These are phyloP conservation scores for Spialia ferax DNA, from an alignment of 2,888 invertebrate genomes.

Conservation along the genomic window DNA sequence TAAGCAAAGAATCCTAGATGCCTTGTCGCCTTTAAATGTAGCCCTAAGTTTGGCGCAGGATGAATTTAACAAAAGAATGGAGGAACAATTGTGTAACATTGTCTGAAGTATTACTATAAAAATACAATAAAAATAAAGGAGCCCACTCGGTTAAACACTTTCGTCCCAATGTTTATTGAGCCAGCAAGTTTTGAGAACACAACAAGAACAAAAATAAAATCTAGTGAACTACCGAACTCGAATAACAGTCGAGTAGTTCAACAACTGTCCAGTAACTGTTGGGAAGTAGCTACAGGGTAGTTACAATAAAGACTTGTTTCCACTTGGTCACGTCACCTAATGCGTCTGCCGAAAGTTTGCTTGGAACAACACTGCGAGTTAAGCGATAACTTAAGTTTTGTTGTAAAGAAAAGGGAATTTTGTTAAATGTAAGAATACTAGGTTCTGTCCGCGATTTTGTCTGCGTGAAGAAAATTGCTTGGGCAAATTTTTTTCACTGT, in stretches of 20 bases:
- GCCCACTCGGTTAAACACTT: background rate
- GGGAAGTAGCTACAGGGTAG: background rate
- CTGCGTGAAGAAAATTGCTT: too few relatives aligned
- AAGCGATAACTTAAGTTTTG: background rate
- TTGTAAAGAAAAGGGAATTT: background rate
- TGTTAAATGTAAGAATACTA: background rate
- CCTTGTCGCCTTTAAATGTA: too few relatives aligned
- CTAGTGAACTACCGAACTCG: background rate
- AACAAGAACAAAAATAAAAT: background rate
- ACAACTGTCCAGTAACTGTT: background rate
- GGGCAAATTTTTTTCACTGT: too few relatives aligned
- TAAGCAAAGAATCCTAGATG: too few relatives aligned
- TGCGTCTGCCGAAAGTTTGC: background rate
- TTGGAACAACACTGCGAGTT: background rate
- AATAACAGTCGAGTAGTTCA: background rate
- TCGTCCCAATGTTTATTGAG: background rate
- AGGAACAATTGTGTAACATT: too few relatives aligned
- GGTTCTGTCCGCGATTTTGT: too few relatives aligned
- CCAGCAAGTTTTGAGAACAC: too few relatives aligned
- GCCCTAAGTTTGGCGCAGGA: too few relatives aligned
- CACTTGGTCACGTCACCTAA: background rate
- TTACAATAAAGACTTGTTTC: background rate
- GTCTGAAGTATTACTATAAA: too few relatives aligned
- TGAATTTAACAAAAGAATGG: too few relatives aligned
- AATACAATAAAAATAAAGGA: too few relatives aligned